A percentile compares a stretch with the other conserved stretches of the same genome.
phyloP scores from a whole-genome alignment of 2,113 vertebrate species.

The Leuciscus idus region DNA sequence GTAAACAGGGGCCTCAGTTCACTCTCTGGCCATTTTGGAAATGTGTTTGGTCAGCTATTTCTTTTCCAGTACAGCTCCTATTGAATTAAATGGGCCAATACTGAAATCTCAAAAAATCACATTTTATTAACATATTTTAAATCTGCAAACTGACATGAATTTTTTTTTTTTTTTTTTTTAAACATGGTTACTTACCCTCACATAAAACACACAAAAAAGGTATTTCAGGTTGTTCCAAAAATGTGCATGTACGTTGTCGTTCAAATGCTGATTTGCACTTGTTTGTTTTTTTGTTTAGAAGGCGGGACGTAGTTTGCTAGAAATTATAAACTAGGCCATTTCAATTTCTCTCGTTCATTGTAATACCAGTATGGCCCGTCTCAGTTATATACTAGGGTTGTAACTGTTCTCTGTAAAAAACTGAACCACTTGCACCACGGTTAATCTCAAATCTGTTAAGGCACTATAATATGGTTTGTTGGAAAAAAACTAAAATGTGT shows the following conservation, averaged over 20 bases:
- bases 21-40: not conserved
- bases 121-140: not conserved
- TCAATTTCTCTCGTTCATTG: not conserved
- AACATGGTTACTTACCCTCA: too few species aligned
- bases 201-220: too few species aligned
- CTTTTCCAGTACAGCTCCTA: not conserved
- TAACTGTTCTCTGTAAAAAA: too few species aligned
- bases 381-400: not conserved
- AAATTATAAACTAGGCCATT: not conserved
- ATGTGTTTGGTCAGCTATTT: not conserved
- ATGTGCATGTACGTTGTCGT: too few species aligned
- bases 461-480: too few species aligned
- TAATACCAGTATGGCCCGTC: not conserved
- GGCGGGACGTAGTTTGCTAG: not conserved
- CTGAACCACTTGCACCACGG: too few species aligned
- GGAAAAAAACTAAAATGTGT: too few species aligned
- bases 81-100: not conserved
- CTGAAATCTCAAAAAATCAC: not conserved
- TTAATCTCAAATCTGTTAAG: too few species aligned
- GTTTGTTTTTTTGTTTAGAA: not conserved
- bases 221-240: not conserved
- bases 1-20: not conserved
- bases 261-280: too few species aligned
- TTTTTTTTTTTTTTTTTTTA: too few species aligned
- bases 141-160: too few species aligned